Evolutionary conservation across 2,888 invertebrate species (phyloP), one percentile per base, ranked within the genome.

Genomic region (Penaeus monodon): DNA sequence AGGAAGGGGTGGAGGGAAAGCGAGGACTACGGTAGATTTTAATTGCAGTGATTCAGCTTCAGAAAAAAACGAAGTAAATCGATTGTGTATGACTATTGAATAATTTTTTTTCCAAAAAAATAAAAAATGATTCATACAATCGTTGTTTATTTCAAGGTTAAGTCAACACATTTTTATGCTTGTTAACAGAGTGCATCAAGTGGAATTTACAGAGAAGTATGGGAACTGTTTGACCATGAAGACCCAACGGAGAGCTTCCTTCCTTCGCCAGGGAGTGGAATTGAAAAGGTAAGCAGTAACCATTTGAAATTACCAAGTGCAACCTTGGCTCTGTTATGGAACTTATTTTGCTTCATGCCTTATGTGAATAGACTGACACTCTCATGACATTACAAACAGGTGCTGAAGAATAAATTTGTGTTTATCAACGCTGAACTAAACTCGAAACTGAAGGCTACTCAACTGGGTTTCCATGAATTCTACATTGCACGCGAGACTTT

Each of bases 171-270:
- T 14, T 17, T 57, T 17, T 12, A 44, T 7, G 22, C 27, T 73
- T 76, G 6, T 33, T 64, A 24, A 12, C 82, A 86, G 86, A 29
- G 27, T 6, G 86, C 86, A 24, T 63, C n/a, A 20, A 27, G 68
- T 38, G 86, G 86, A 29, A 82, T 86, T 24, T 86, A 82, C 65
- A 65, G 64, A 24, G 86, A 86, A 65, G 82, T 86, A 17, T 86
- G 86, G 86, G 33, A 77, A 29, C 78, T 86, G 24, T 82, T 86
- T 64, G 73, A 86, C 64, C 86, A 86, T 64, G 68, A 86, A 57
- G 79, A 86, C 27, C 38, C 66, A 22, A n/a, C 64, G 29, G 12
- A 77, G 33, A 86, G 86, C 38, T 86, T 86, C 65, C 64, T 86
- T 7, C 63, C 82, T 7, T 17, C 78, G 1, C 86, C 86, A 6